Evolutionary conservation across 2,797 vertebrate species (phyloP), one percentile per base, ranked within the genome.

Genomic region (Esox lucius): DNA sequence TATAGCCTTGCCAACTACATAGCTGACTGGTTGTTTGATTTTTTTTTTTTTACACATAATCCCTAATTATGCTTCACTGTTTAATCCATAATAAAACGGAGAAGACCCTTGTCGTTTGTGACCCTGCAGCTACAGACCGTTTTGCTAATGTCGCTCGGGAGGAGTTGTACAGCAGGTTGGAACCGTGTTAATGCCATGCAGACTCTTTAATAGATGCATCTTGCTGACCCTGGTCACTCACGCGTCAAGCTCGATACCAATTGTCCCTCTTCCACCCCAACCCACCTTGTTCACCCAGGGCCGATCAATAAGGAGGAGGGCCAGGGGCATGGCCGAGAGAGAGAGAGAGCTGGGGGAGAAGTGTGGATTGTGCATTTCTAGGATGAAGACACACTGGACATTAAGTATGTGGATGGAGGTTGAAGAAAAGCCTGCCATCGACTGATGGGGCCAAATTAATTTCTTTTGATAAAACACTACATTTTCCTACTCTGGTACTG

Each of bases 171-270:
- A 15, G 0, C 75, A 79, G 74, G 74, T 66, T 28, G 72, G 53
- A 35, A 69, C 35, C 78, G 79, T 72, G 83, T 80, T 81, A 83
- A 82, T 83, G 56, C 53, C 4, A 67, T 31, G n/a, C 12, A 0
- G 22, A 79, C 78, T 79, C 49, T 80, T 78, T 84, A 82, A 73
- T 74, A 59, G 66, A 16, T 77, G 79, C 70, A 80, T 81, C 79
- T 83, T 33, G 39, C 81, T 90, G 87, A 90, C 81, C 82, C 80
- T 75, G 64, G 48, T 70, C 65, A 71, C 48, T 71, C 62, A 69
- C n/a, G 68, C 42, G 59, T 86, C 76, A 62, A 86, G 88, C 75
- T 83, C 88, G 83, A 87, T 84, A 87, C 24, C 77, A 49, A 74
- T 87, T 86, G 80, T 35, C 71, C 74, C 22, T 49, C 46, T 24